A percentile compares a stretch with the other conserved stretches of the same genome.
These are phyloP conservation scores for Timandra comae DNA, from an alignment of 2,888 invertebrate genomes.

Conservation along the genomic window DNA sequence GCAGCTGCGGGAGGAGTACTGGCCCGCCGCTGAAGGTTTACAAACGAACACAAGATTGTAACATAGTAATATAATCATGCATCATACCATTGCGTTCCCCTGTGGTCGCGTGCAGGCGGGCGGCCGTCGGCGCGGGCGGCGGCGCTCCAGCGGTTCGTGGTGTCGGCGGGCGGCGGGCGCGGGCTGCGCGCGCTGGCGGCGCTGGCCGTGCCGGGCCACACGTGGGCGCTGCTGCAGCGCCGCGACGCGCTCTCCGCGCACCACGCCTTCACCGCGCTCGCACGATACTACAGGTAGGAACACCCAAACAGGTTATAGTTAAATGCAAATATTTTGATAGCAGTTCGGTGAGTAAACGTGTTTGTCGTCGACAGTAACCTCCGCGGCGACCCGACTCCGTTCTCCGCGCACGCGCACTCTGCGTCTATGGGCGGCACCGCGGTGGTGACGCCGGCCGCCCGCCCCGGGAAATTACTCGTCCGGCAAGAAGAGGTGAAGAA, in stretches of 20 bases:
- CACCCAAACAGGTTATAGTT: not conserved
- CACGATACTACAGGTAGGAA: slow-evolving; percentile 79
- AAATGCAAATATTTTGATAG: too few species aligned
- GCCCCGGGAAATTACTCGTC: slow-evolving; percentile 57
- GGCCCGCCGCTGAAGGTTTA: slow-evolving; percentile 81
- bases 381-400: slow-evolving; percentile 81
- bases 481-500: slow-evolving; percentile 54
- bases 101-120: not conserved
- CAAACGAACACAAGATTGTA: too few species aligned
- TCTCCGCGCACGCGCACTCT: slow-evolving; percentile 63
- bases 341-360: too few species aligned
- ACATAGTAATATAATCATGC: too few species aligned
- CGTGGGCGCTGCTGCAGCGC: slow-evolving; percentile 77
- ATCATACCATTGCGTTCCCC: too few species aligned
- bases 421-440: slow-evolving; percentile 71
- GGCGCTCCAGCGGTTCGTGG: slow-evolving; percentile 92
- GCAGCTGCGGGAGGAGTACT: slow-evolving; percentile 87
- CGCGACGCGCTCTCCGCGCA: slow-evolving; percentile 58
- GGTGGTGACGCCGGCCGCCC: slow-evolving; percentile 44
- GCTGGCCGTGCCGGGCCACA: slow-evolving; percentile 84
- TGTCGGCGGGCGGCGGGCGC: slow-evolving; percentile 88
- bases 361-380: slow-evolving; percentile 80
- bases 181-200: slow-evolving; percentile 90
- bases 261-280: slow-evolving; percentile 78
- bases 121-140: slow-evolving; percentile 78